A percentile compares a stretch with the other conserved stretches of the same genome.
phyloP scores from a whole-genome alignment of 1,140 invertebrate genomes.

The Drosophila sturtevanti region DNA sequence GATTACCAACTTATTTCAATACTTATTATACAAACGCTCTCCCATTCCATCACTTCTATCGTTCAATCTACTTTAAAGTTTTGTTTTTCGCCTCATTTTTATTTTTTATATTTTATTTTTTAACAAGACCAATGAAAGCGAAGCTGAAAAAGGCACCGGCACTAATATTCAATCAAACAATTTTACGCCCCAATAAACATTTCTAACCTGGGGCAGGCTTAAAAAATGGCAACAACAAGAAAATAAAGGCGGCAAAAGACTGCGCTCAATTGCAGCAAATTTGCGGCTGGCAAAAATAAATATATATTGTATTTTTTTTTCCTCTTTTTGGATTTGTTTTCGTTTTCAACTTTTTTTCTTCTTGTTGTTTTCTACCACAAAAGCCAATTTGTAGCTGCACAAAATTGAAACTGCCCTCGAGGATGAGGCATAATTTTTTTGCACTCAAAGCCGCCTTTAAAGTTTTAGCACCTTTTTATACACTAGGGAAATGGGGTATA shows the following conservation, averaged over 20 bases:
- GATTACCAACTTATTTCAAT: not conserved
- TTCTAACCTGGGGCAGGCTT: slow-evolving; percentile 60
- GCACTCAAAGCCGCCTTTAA: slow-evolving; percentile 45
- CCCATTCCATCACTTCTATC: not conserved
- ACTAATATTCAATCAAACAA: slow-evolving; percentile 79
- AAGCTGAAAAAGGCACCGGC: slow-evolving; percentile 40
- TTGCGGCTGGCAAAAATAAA: slow-evolving; percentile 50
- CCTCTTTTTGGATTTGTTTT: not conserved
- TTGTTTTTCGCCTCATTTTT: not conserved
- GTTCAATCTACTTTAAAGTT: not conserved
- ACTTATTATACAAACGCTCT: not conserved
- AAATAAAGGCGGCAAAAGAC: slow-evolving; percentile 24
- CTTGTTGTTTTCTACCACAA: slow-evolving; percentile 45
- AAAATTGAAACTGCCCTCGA: slow-evolving; percentile 38
- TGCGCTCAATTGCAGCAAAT: slow-evolving; percentile 70
- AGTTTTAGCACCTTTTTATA: slow-evolving; percentile 55
- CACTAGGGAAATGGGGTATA: not conserved
- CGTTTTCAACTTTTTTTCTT: not conserved
- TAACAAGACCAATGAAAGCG: slow-evolving; percentile 18
- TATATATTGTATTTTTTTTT: slow-evolving; percentile 10
- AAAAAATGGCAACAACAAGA: slow-evolving; percentile 19
- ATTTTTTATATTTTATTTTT: slow-evolving; percentile 10
- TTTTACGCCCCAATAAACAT: slow-evolving; percentile 72
- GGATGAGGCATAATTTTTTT: slow-evolving; percentile 19
- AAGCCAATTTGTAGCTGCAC: slow-evolving; percentile 41